Percentiles rank a stretch among this genome's conserved stretches.
These are phyloP conservation scores for Sepioteuthis lessoniana DNA, from an alignment of 2,888 invertebrate genomes.

Conservation along the genomic window DNA sequence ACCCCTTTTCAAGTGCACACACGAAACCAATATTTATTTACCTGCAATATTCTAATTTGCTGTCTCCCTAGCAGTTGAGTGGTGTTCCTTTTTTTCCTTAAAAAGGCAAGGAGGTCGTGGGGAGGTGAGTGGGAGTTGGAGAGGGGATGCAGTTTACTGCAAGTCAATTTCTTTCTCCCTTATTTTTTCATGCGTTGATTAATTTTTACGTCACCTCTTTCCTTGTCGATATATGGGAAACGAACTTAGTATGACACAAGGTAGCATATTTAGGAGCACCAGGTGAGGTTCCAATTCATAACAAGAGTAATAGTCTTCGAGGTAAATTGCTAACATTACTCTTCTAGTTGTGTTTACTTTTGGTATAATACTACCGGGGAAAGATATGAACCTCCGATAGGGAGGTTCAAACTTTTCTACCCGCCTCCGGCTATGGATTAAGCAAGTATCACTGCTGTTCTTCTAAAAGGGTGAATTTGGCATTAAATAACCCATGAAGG, in stretches of 20 bases:
- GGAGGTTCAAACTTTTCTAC: too few relatives aligned
- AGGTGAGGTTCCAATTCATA: neutral
- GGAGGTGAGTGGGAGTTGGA: neutral
- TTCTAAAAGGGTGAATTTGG: too few relatives aligned
- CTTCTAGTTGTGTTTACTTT: too few relatives aligned
- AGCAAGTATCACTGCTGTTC: too few relatives aligned
- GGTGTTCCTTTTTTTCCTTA: neutral
- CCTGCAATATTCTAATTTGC: neutral
- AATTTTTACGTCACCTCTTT: neutral
- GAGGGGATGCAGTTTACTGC: neutral
- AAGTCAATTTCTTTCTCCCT: neutral
- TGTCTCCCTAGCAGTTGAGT: neutral
- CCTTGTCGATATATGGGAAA: neutral
- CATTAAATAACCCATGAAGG: too few relatives aligned
- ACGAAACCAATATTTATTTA: constrained; percentile 4
- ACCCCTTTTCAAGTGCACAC: neutral
- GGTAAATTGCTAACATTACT: neutral
- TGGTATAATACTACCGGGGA: too few relatives aligned
- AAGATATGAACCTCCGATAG: too few relatives aligned
- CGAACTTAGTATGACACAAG: neutral
- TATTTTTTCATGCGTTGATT: neutral
- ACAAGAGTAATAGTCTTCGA: neutral
- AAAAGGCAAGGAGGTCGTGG: too few relatives aligned
- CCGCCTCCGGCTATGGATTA: too few relatives aligned
- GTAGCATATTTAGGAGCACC: neutral